A percentile compares a stretch with the other conserved stretches of the same genome.
These are phyloP conservation scores for Drosophila grimshawi DNA, from an alignment of 1,140 invertebrate species.

Conservation along the genomic window DNA sequence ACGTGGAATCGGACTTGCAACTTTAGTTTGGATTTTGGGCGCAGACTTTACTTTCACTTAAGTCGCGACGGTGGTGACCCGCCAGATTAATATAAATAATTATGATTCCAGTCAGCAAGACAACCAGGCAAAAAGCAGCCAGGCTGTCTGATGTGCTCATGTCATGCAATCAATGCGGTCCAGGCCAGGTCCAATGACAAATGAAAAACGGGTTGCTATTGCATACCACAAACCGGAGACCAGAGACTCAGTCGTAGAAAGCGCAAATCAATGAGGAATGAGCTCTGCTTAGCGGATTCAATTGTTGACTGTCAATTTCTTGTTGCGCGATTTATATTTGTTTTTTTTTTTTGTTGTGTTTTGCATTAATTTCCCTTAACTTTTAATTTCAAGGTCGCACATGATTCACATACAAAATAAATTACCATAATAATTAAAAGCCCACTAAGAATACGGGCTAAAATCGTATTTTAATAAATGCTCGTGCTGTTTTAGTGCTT, in stretches of 20 bases:
- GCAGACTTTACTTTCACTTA: constrained; percentile 65
- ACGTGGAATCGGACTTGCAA: constrained; percentile 2
- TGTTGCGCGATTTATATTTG: constrained; percentile 3
- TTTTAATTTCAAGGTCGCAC: constrained; percentile 49
- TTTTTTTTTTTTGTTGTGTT: background rate
- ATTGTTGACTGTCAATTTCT: constrained; percentile 23
- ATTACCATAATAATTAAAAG: constrained; percentile 33
- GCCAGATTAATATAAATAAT: constrained; percentile 80
- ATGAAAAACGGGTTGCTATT: constrained; percentile 71
- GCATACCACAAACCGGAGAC: background rate
- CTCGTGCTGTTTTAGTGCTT: constrained; percentile 31
- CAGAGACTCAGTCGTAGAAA: constrained; percentile 21
- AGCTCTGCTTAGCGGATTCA: constrained; percentile 34
- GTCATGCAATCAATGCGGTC: constrained; percentile 73
- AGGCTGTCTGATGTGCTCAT: constrained; percentile 65
- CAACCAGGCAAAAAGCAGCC: constrained; percentile 22
- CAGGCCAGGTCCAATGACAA: constrained; percentile 60
- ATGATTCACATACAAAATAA: constrained; percentile 51
- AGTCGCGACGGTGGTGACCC: constrained; percentile 60
- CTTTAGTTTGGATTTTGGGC: constrained; percentile 25
- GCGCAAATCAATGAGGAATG: constrained; percentile 57
- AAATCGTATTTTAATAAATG: constrained; percentile 39
- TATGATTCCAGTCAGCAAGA: constrained; percentile 48
- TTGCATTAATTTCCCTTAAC: background rate
- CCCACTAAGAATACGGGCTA: constrained; percentile 6